These are phyloP conservation scores for Chymomyza procnemis DNA, from an alignment of 2,888 invertebrate genomes.

Conservation along the genomic window DNA sequence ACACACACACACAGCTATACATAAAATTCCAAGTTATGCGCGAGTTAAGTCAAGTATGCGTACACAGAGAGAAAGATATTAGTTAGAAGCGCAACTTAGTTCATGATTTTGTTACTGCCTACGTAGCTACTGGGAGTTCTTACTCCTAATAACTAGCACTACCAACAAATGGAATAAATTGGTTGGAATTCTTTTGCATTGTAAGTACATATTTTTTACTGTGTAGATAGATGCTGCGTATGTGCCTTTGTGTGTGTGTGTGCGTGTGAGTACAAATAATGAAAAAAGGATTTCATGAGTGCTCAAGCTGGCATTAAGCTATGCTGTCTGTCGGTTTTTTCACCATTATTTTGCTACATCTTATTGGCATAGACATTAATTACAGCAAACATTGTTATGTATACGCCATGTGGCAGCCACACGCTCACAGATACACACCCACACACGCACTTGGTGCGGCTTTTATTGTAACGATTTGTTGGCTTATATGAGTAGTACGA, in stretches of 20 bases:
- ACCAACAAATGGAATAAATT: too few species aligned
- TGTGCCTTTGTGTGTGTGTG: background rate
- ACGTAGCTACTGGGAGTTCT: too few species aligned
- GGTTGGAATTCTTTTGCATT: too few species aligned
- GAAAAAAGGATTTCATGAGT: constrained; percentile 59
- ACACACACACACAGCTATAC: background rate
- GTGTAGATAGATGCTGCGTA: background rate
- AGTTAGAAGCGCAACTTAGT: background rate
- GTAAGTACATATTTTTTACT: too few species aligned
- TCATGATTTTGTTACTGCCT: background rate
- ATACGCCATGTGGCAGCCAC: constrained; percentile 44
- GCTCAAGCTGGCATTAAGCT: constrained; percentile 57
- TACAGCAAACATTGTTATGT: constrained; percentile 63
- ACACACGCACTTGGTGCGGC: constrained; percentile 16
- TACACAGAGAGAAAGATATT: background rate
- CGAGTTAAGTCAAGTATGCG: constrained; percentile 9
- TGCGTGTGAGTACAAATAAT: constrained; percentile 41
- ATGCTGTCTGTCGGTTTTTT: constrained; percentile 10
- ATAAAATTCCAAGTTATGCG: constrained; percentile 32
- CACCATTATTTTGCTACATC: constrained; percentile 23
- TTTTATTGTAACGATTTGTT: background rate
- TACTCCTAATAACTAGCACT: too few species aligned
- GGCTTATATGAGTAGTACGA: background rate
- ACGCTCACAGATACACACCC: background rate
- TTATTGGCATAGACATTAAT: constrained; percentile 67